phyloP scores from a whole-genome alignment of 2,797 vertebrate genomes.

The Darevskia nairensis region DNA sequence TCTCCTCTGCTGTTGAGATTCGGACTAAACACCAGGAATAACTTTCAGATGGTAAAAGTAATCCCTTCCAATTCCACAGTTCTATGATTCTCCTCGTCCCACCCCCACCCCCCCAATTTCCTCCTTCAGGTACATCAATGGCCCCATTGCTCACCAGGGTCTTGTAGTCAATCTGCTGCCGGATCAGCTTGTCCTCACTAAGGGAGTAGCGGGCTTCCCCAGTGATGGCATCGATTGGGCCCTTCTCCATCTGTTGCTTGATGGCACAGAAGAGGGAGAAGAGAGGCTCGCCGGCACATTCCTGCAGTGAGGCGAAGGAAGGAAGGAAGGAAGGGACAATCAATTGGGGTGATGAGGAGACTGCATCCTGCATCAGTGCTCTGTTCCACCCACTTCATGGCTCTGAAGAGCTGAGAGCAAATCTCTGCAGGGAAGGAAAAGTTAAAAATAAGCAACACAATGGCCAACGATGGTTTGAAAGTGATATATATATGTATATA shows the following conservation, averaged over 20 bases:
- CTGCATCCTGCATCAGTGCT: too few species aligned
- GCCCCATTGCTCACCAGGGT: constrained; percentile 87
- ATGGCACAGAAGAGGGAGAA: constrained; percentile 98
- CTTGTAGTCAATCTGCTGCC: constrained; percentile 99
- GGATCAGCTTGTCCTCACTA: constrained; percentile 98
- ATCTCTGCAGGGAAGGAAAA: neutral
- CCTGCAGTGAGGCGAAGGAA: constrained; percentile 74
- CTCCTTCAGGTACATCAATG: neutral
- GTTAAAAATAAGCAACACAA: too few species aligned
- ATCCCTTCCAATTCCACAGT: too few species aligned
- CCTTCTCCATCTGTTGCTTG: constrained; percentile 99
- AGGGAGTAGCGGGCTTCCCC: constrained; percentile 97
- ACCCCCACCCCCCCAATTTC: neutral
- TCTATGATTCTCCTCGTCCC: too few species aligned
- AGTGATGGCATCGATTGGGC: constrained; percentile 96
- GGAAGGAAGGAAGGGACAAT: neutral
- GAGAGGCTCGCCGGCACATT: constrained; percentile 95
- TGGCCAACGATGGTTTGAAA: too few species aligned
- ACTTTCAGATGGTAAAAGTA: too few species aligned
- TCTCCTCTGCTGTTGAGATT: too few species aligned
- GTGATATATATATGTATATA: too few species aligned
- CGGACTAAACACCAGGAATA: too few species aligned
- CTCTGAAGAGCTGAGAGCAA: too few species aligned
- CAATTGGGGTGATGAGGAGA: neutral
- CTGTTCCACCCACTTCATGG: too few species aligned